These are phyloP conservation scores for Maniola hyperantus DNA, from an alignment of 2,888 invertebrate genomes.

Conservation along the genomic window DNA sequence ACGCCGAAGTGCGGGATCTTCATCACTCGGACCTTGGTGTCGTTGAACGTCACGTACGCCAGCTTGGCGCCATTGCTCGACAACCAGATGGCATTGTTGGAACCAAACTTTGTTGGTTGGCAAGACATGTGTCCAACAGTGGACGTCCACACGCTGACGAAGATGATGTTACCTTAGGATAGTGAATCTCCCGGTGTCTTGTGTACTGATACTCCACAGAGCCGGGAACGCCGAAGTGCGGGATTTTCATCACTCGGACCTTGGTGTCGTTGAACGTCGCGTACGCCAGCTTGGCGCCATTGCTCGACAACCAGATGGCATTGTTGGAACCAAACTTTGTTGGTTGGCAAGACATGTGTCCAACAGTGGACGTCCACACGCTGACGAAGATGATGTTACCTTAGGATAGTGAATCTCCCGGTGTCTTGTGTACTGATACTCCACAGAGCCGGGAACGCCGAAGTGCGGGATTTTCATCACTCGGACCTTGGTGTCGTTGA, in stretches of 20 bases:
- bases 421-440: conserved; percentile 90
- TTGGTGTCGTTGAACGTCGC: conserved; percentile 90
- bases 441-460: conserved; percentile 87
- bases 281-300: conserved; percentile 90
- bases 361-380: too few species aligned
- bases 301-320: conserved; percentile 95
- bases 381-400: conserved; percentile 65
- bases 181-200: conserved; percentile 87
- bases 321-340: conserved; percentile 89
- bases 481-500: conserved; percentile 88
- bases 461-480: conserved; percentile 91
- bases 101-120: too few species aligned
- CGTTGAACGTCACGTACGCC: conserved; percentile 92
- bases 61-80: conserved; percentile 90
- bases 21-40: conserved; percentile 87
- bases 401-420: conserved; percentile 92
- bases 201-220: conserved; percentile 90
- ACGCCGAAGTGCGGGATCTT: conserved; percentile 91
- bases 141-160: too few species aligned
- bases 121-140: too few species aligned
- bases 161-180: conserved; percentile 88
- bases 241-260: conserved; percentile 89
- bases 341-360: too few species aligned
- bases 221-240: conserved; percentile 91
- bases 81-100: conserved; percentile 95